Conservation (phyloP, 1,140 invertebrate genomes). For the Gonatopus flavifemur region DNA sequence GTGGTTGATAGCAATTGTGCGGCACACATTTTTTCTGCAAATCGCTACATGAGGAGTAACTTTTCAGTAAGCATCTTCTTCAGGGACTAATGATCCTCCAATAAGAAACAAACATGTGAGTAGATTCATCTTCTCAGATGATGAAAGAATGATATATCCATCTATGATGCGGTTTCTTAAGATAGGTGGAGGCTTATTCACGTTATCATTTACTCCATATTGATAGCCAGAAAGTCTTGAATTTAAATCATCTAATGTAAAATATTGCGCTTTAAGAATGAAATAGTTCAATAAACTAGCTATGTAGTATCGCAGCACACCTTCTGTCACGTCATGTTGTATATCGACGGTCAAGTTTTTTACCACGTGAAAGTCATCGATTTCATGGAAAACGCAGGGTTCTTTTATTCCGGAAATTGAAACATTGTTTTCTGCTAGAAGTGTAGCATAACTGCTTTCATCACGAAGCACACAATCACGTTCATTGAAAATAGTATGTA, state of each 20-base stretch:
- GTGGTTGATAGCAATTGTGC: no score
- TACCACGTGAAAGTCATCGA: slow-evolving; percentile 8
- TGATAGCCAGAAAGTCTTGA: slow-evolving; percentile 1
- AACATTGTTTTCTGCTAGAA: background rate
- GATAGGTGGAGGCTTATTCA: background rate
- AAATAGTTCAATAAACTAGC: slow-evolving; percentile 12
- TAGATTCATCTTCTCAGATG: background rate
- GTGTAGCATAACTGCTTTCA: background rate
- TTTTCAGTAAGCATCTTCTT: background rate
- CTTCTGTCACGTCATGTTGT: slow-evolving; percentile 13
- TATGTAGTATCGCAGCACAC: slow-evolving; percentile 12
- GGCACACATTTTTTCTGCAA: no score
- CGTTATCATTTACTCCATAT: background rate
- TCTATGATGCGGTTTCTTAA: background rate
- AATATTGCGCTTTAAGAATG: slow-evolving; percentile 8
- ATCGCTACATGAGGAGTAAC: no score
- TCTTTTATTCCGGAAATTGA: background rate
- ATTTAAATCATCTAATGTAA: slow-evolving; percentile 12
- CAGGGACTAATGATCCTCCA: background rate
- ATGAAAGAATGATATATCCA: background rate
- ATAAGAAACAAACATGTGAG: background rate
- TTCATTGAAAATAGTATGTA: background rate
- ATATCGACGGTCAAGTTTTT: slow-evolving; percentile 13
- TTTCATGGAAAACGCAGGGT: background rate
- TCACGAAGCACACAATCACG: slow-evolving; percentile 1